Base-by-base conservation (phyloP, 2,888 invertebrate species). In the Luperina testacea region DNA sequence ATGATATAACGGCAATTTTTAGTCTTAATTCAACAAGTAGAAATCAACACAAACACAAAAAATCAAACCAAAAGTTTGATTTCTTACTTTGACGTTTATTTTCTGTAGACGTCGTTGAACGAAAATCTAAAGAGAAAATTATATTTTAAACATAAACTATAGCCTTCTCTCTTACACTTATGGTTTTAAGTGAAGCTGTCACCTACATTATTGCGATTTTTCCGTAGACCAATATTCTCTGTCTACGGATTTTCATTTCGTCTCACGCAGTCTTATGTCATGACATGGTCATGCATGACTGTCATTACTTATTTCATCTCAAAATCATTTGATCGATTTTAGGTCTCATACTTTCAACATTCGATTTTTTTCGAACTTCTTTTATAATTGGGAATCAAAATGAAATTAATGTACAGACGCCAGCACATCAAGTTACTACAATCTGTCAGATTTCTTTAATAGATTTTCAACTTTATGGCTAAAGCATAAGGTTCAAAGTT, bases 11-110 rank as follows among this genome's bases (percentile, higher is more conserved):
- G 72, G 32, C 64, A 77, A 64, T 77, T 72, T 79, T 77, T 45
- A 38, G 13, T 65, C 38, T 75, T 68, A 61, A 68, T 68, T 81
- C 76, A 82, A 81, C 77, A 83, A 78, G 68, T 68, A 73, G 53
- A 81, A 73, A 78, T 72, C 69, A 76, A 84, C 76, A 80, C 48
- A 79, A 77, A 85, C 83, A 81, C 78, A 82, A 84, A 82, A 78
- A 85, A 81, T 69, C 80, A 79, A 86, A 84, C 78, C 73, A 76
- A 81, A 82, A 85, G 81, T 83, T 86, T 77, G 83, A 81, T 81
- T 86, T 85, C 72, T 68, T 79, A 53, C 38, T 85, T 85, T 82
- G 87, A 85, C 84, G 72, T 82, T 78, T 83, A 64, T 59, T 75
- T 80, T 80, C 59, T 77, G 76, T 82, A 53, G 72, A 53, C 71